Evolutionary conservation across 2,888 invertebrate genomes (phyloP).

Genomic region (Noctua janthe): DNA sequence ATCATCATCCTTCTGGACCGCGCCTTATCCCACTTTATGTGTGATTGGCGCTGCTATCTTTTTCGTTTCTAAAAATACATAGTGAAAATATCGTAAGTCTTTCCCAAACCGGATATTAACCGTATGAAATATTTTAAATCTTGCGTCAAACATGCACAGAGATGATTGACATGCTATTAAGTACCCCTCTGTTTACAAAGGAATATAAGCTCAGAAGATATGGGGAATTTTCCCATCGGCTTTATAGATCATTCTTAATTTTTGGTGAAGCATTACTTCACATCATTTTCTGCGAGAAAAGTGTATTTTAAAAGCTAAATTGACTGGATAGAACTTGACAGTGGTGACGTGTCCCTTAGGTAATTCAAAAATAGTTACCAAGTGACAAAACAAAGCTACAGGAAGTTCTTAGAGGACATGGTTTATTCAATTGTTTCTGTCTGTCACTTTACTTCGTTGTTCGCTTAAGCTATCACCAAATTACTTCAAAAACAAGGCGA

Average conservation of each 20-base stretch:
- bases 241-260: slow-evolving; percentile 10
- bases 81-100: slow-evolving; percentile 1
- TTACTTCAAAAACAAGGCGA: background rate
- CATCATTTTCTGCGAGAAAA: background rate
- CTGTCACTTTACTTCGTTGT: background rate
- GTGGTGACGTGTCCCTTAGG: background rate
- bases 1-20: background rate
- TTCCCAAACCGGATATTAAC: slow-evolving; percentile 39
- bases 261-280: slow-evolving; percentile 11
- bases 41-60: background rate
- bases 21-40: background rate
- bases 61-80: background rate
- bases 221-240: slow-evolving; percentile 15
- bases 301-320: background rate
- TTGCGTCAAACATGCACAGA: slow-evolving; percentile 26
- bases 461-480: background rate
- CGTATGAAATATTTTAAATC: slow-evolving; percentile 42
- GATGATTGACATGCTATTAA: slow-evolving; percentile 54
- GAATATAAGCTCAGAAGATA: slow-evolving; percentile 14
- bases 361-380: background rate
- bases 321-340: background rate
- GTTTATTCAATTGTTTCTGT: background rate
- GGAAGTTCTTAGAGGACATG: too few relatives aligned
- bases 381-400: background rate
- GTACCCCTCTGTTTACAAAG: slow-evolving; percentile 31